A percentile compares a stretch with the other conserved stretches of the same genome.
phyloP scores from a whole-genome alignment of 2,113 vertebrate species.

The Oreochromis spilurus region DNA sequence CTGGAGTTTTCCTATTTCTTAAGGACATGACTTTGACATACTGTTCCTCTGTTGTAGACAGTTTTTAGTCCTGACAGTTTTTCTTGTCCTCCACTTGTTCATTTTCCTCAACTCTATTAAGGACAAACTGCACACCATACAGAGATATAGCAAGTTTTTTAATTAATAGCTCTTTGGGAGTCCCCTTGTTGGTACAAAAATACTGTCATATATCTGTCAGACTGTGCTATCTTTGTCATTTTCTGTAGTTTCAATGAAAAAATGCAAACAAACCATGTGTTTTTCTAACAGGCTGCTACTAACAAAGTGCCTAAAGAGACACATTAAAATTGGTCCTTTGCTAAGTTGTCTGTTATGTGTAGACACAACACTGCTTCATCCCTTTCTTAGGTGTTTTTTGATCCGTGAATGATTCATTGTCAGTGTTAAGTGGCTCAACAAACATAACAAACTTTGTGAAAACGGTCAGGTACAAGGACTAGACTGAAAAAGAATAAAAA shows the following conservation, averaged over 20 bases:
- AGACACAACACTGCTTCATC: neutral
- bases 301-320: neutral
- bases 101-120: neutral
- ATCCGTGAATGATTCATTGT: neutral
- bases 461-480: neutral
- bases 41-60: rapidly evolving
- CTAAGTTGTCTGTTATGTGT: neutral
- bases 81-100: neutral
- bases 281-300: neutral
- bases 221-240: neutral
- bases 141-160: neutral
- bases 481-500: neutral
- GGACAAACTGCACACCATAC: neutral
- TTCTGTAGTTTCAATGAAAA: rapidly evolving
- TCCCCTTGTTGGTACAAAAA: neutral
- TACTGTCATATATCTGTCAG: rapidly evolving
- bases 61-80: neutral
- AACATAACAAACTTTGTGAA: rapidly evolving
- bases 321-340: neutral
- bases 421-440: neutral
- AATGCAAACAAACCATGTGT: neutral
- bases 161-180: neutral
- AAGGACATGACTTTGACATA: neutral
- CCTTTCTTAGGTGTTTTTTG: rapidly evolving
- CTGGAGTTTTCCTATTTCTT: neutral